Percentiles rank a stretch among this genome's conserved stretches.
Evolutionary conservation across 1,140 invertebrate genomes (phyloP).

Genomic region (Ctenoplectra terminalis): DNA sequence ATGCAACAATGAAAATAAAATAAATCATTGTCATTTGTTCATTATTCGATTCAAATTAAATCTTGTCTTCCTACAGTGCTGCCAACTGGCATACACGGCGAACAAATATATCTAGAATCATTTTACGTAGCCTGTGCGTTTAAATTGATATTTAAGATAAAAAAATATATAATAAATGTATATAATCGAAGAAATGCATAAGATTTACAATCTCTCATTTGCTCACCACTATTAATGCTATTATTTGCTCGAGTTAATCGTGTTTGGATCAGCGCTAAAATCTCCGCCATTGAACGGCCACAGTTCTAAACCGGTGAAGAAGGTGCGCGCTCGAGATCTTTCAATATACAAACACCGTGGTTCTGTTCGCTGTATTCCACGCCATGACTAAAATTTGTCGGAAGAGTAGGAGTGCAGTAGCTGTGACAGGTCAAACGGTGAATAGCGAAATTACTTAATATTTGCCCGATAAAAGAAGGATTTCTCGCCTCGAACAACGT

Average conservation of each 20-base stretch:
- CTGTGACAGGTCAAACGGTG: conserved; percentile 75
- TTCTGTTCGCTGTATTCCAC: conserved; percentile 61
- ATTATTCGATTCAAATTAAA: conserved; percentile 5
- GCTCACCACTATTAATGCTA: too few relatives aligned
- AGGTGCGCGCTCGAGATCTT: conserved; percentile 52
- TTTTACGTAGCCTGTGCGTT: neutral
- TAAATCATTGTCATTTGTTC: neutral
- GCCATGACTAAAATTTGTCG: conserved; percentile 78
- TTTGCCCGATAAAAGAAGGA: conserved; percentile 43
- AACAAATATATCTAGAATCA: neutral
- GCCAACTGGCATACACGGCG: neutral
- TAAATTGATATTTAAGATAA: neutral
- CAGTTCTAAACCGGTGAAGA: conserved; percentile 40
- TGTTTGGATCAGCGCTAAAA: conserved; percentile 18
- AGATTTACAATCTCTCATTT: neutral
- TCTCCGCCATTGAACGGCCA: conserved; percentile 38
- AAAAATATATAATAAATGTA: neutral
- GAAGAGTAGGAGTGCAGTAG: conserved; percentile 75
- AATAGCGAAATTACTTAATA: conserved; percentile 78
- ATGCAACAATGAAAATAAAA: too few relatives aligned
- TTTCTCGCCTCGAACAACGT: conserved; percentile 22
- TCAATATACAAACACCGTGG: conserved; percentile 69
- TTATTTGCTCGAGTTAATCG: neutral
- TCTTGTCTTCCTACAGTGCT: neutral
- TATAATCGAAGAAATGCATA: neutral